Percentiles rank a stretch among this genome's conserved stretches.
Evolutionary conservation across 2,888 invertebrate genomes (phyloP).

Genomic region (Lasioglossum oenotherae): DNA sequence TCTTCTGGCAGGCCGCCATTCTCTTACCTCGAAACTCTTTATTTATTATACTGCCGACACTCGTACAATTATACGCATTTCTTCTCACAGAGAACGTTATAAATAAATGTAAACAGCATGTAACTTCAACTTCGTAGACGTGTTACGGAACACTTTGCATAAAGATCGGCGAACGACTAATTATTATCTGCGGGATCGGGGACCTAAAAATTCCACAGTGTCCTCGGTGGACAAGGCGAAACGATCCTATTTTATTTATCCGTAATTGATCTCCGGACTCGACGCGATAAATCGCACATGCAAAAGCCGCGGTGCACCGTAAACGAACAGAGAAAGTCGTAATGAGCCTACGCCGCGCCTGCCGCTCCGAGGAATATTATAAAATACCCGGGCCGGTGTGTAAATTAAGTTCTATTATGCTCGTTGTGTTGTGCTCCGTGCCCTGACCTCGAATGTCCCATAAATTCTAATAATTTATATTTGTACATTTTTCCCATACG

Average conservation of each 20-base stretch:
- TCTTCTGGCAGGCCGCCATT: neutral
- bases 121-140: neutral
- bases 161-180: neutral
- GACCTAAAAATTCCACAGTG: neutral
- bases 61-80: neutral
- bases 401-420: conserved; percentile 45
- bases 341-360: conserved; percentile 3
- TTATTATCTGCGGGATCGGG: conserved; percentile 10
- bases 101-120: neutral
- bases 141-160: neutral
- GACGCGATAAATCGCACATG: conserved; percentile 34
- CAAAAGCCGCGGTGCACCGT: conserved; percentile 3
- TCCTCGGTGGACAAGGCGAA: neutral
- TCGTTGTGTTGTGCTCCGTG: neutral
- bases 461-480: neutral
- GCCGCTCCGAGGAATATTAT: conserved; percentile 26
- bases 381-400: conserved; percentile 13
- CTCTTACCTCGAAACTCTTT: too few species aligned
- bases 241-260: conserved; percentile 20
- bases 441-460: neutral
- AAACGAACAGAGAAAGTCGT: conserved; percentile 42
- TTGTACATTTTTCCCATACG: neutral
- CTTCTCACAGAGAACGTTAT: neutral
- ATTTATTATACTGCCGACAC: too few species aligned
- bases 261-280: conserved; percentile 32